phyloP scores from a whole-genome alignment of 2,888 invertebrate genomes.

The Eristalis intricaria region DNA sequence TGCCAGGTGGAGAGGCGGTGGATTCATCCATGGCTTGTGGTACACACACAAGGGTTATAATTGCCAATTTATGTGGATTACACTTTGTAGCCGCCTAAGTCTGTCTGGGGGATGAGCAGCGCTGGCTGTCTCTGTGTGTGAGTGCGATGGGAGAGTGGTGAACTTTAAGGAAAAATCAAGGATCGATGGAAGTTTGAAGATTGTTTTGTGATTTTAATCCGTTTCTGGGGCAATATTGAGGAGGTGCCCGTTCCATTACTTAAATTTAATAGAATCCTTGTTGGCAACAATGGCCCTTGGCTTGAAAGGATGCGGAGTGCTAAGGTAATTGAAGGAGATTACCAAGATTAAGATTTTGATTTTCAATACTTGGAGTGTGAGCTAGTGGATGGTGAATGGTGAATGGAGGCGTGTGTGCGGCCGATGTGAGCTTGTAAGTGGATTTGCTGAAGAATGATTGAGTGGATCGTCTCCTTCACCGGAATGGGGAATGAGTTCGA shows the following conservation, averaged over 20 bases:
- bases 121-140: not conserved
- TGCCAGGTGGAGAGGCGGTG: conserved; percentile 46
- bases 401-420: not conserved
- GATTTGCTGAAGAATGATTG: not conserved
- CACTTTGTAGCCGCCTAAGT: conserved; percentile 29
- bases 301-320: conserved; percentile 43
- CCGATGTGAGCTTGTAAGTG: not conserved
- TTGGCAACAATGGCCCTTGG: conserved; percentile 58
- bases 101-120: conserved; percentile 1
- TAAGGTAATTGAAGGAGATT: conserved; percentile 64
- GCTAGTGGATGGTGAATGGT: not conserved
- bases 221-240: conserved; percentile 62
- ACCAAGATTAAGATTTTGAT: conserved; percentile 64
- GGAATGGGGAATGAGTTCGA: not conserved
- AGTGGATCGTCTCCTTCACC: not conserved
- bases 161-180: conserved; percentile 47
- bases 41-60: conserved; percentile 61
- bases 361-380: conserved; percentile 30
- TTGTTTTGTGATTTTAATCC: conserved; percentile 70
- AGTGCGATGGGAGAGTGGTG: not conserved
- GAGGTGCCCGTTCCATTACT: conserved; percentile 47
- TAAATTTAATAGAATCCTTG: conserved; percentile 56
- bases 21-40: conserved; percentile 12
- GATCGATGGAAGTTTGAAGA: conserved; percentile 63
- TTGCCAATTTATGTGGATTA: conserved; percentile 72